Percentiles rank a stretch among this genome's conserved stretches.
Evolutionary conservation across 2,113 vertebrate genomes (phyloP).

Genomic region (Prunella himalayana): DNA sequence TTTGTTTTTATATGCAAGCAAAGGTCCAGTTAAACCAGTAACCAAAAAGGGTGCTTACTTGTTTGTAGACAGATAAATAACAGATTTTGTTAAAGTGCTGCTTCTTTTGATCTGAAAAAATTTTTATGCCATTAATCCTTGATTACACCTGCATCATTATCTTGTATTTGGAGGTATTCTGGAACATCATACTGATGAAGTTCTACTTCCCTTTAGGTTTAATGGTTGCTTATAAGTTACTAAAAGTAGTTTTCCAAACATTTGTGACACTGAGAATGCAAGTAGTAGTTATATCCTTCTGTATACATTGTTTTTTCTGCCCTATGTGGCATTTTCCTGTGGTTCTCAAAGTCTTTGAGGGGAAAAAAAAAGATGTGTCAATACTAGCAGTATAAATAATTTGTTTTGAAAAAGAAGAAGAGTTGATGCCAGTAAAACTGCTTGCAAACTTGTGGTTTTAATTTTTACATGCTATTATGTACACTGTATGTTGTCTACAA

Average conservation of each 20-base stretch:
- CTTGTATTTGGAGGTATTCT: not conserved
- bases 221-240: not conserved
- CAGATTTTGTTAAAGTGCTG: not conserved
- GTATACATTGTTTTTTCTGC: not conserved
- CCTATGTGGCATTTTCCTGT: not conserved
- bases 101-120: not conserved
- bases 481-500: not conserved
- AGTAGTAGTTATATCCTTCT: not conserved
- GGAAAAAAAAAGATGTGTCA: fast-evolving
- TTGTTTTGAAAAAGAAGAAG: not conserved
- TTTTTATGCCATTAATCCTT: not conserved
- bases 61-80: not conserved
- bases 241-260: not conserved
- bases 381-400: not conserved
- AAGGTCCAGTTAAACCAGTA: not conserved
- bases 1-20: not conserved
- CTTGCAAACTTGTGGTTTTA: not conserved
- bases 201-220: not conserved
- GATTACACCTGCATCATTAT: not conserved
- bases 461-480: not conserved
- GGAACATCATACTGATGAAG: not conserved
- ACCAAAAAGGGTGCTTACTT: not conserved
- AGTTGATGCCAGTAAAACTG: not conserved
- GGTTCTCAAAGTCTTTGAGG: not conserved
- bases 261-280: not conserved